Evolutionary conservation across 1,140 invertebrate species (phyloP), one percentile per base, ranked within the genome.

Genomic region (Planococcus citri): DNA sequence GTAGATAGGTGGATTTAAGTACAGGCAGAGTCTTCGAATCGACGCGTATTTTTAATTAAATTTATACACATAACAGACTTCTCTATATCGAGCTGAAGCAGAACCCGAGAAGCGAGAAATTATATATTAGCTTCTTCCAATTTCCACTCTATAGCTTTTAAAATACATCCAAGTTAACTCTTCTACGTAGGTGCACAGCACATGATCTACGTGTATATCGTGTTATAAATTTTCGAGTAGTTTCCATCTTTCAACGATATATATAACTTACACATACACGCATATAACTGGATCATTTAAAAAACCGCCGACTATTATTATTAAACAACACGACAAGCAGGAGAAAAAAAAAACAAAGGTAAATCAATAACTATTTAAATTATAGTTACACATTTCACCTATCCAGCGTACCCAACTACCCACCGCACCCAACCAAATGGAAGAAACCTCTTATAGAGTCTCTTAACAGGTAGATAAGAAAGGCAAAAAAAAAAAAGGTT

Each of bases 361-460:
- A 51, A 51, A 51, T 51, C n/a, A 51, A 51, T 51, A 51, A 51
- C n/a, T 20, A 51, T n/a, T 51, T 51, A 51, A 51, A 51, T 51
- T 17, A 51, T 51, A 51, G 6, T 17, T 51, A 14, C 41, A 17
- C 41, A 17, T 51, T 51, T 51, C 17, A 9, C 17, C 12, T 33
- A 6, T 33, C 29, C 3, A 33, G 17, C 41, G 41, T 17, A 51
- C 10, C 41, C 41, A 20, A 17, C 41, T 17, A n/a, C n/a, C 6
- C 41, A 51, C 41, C 41, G 41, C 41, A 51, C 10, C 41, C 41
- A 20, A 17, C 41, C 41, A n/a, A 33, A 33, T 12, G 12, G 12
- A 33, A 33, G n/a, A n/a, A n/a, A n/a, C n/a, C n/a, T 14, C 33
- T 6, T 37, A 37, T 14, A 6, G 33, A 51, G 17, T 51, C 10